Conservation (phyloP, 1,140 invertebrate species). For the Drosophila obscura region DNA sequence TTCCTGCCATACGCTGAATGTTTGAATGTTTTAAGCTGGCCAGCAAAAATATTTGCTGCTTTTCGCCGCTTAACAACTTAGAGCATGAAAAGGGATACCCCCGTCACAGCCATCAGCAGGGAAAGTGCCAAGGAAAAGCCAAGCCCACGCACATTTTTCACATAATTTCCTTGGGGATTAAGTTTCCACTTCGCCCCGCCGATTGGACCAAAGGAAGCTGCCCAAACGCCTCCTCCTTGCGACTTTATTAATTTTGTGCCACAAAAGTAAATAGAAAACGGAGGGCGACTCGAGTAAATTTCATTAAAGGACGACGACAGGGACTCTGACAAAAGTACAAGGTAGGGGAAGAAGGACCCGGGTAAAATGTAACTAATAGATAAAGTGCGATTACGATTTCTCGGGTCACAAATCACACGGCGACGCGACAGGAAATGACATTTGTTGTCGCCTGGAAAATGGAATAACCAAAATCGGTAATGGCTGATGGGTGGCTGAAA, state of each 20-base stretch:
- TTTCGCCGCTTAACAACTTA: constrained; percentile 68
- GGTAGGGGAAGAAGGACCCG: constrained; percentile 15
- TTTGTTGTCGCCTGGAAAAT: constrained; percentile 76
- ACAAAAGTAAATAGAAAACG: constrained; percentile 76
- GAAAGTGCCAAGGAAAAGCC: constrained; percentile 48
- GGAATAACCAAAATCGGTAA: constrained; percentile 72
- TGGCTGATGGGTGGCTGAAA: constrained; percentile 18
- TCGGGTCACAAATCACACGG: constrained; percentile 70
- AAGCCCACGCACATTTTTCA: constrained; percentile 76
- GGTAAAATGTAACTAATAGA: constrained; percentile 69
- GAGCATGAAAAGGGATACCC: constrained; percentile 21
- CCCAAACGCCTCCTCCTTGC: constrained; percentile 22
- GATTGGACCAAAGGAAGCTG: constrained; percentile 8
- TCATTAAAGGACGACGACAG: constrained; percentile 63
- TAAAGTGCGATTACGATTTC: constrained; percentile 74
- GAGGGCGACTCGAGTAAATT: constrained; percentile 68
- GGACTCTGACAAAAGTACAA: constrained; percentile 1
- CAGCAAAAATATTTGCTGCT: constrained; percentile 67
- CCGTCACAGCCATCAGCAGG: constrained; percentile 9
- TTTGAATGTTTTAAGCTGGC: constrained; percentile 46
- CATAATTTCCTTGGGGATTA: constrained; percentile 80
- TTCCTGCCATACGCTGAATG: constrained; percentile 48
- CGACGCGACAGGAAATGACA: constrained; percentile 66
- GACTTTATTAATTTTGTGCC: constrained; percentile 76
- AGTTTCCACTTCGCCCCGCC: constrained; percentile 70